These are phyloP conservation scores for Eulemur rufifrons DNA, from an alignment of 2,113 vertebrate genomes.

Conservation along the genomic window DNA sequence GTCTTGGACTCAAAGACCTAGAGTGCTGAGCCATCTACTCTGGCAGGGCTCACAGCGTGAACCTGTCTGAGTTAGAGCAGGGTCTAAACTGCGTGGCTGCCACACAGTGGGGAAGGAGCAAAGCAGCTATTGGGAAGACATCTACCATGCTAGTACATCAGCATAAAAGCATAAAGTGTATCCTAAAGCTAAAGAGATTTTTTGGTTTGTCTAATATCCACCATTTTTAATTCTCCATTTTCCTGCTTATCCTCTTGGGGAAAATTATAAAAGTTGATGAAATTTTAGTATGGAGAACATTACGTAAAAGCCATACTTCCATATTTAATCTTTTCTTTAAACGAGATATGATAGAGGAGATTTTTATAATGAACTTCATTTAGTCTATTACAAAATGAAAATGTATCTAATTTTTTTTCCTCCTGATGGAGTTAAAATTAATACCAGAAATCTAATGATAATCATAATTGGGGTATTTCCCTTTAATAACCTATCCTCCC, in stretches of 20 bases:
- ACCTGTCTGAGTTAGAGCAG: not conserved
- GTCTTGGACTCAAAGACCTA: not conserved
- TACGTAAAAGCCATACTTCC: not conserved
- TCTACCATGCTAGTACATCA: not conserved
- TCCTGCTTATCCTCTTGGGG: not conserved
- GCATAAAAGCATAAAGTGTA: not conserved
- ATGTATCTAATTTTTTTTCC: not conserved
- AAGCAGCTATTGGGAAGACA: not conserved
- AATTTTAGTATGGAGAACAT: not conserved
- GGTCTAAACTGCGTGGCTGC: not conserved
- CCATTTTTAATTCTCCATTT: not conserved
- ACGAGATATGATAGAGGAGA: not conserved
- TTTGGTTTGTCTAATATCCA: not conserved
- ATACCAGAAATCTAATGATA: not conserved
- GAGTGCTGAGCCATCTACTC: not conserved
- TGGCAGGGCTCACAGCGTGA: not conserved
- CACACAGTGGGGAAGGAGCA: not conserved
- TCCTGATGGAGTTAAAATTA: not conserved
- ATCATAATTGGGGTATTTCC: too few species aligned
- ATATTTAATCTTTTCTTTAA: constrained; percentile 10
- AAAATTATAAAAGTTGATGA: not conserved
- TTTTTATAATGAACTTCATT: not conserved
- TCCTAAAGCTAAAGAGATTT: not conserved
- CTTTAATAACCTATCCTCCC: not conserved
- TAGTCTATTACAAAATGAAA: not conserved